Percentiles rank a stretch among this genome's conserved stretches.
These are phyloP conservation scores for Eristalis intricaria DNA, from an alignment of 2,888 invertebrate species.

Conservation along the genomic window DNA sequence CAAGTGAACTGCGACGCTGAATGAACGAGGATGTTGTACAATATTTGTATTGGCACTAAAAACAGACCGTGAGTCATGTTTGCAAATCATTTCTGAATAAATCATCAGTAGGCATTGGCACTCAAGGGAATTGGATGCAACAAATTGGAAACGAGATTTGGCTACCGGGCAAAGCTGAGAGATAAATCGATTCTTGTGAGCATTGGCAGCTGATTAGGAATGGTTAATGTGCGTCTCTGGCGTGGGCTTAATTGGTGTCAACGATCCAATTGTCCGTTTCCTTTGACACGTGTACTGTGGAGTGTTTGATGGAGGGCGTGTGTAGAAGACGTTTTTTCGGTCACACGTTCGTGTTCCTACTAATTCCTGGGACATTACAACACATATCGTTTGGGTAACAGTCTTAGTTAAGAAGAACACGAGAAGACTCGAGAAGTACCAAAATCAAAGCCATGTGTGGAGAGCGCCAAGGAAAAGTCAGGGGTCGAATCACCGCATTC, in stretches of 20 bases:
- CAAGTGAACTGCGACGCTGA: not conserved
- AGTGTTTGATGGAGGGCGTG: not conserved
- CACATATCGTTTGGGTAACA: too few relatives aligned
- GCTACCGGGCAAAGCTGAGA: not conserved
- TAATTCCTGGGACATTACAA: too few relatives aligned
- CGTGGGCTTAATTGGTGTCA: not conserved
- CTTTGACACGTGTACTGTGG: not conserved
- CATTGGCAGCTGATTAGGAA: not conserved
- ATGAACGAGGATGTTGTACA: conserved; percentile 8
- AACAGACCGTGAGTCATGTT: conserved; percentile 16
- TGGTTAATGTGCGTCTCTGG: not conserved
- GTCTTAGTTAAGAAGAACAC: too few relatives aligned
- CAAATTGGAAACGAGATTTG: not conserved
- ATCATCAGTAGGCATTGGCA: not conserved
- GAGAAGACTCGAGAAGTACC: too few relatives aligned
- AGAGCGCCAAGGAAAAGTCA: too few relatives aligned
- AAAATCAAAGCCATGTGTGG: too few relatives aligned
- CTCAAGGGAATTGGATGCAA: not conserved
- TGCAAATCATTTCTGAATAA: conserved; percentile 4
- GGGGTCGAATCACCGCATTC: too few relatives aligned
- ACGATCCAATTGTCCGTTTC: not conserved
- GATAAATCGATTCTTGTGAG: not conserved
- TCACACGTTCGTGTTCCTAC: too few relatives aligned
- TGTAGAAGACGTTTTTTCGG: too few relatives aligned
- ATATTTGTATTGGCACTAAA: conserved; percentile 9